A percentile compares a stretch with the other conserved stretches of the same genome.
Conservation (phyloP, 2,888 invertebrate species). For the Rhabditoides inermis region DNA sequence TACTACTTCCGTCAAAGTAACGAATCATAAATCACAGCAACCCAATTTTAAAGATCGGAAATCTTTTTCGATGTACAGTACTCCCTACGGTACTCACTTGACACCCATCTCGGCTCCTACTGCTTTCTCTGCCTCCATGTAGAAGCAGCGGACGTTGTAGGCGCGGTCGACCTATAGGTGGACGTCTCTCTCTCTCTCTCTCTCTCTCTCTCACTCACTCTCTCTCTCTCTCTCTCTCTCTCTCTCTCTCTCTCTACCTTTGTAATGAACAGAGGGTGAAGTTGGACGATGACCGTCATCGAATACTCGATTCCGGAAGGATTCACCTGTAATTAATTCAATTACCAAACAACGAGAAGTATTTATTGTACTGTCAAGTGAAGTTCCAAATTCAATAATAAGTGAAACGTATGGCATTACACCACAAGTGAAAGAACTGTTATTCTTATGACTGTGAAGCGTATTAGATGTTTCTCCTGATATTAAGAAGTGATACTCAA, state of each 20-base stretch:
- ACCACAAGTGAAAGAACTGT: background rate
- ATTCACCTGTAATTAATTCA: slow-evolving; percentile 25
- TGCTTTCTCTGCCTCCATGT: slow-evolving; percentile 42
- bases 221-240: slow-evolving; percentile 1
- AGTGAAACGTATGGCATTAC: background rate
- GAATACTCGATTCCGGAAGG: slow-evolving; percentile 47
- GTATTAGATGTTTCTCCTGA: background rate
- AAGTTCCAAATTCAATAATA: background rate
- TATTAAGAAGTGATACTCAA: background rate
- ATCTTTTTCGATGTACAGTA: no score
- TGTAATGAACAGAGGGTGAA: slow-evolving; percentile 47
- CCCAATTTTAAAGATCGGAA: no score
- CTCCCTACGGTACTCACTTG: slow-evolving; percentile 13
- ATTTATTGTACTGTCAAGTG: background rate
- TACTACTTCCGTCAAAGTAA: no score
- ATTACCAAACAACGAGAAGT: background rate
- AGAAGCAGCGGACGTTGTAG: slow-evolving; percentile 48
- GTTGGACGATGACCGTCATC: slow-evolving; percentile 49
- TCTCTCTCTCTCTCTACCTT: slow-evolving; percentile 5
- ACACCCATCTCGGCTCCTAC: slow-evolving; percentile 36
- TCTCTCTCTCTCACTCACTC: no score
- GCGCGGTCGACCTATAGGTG: slow-evolving; percentile 41
- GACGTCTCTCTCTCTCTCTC: background rate
- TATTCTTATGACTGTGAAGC: background rate
- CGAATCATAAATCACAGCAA: no score